Evolutionary conservation across 2,113 vertebrate species (phyloP).

Genomic region (Pseudorasbora parva): DNA sequence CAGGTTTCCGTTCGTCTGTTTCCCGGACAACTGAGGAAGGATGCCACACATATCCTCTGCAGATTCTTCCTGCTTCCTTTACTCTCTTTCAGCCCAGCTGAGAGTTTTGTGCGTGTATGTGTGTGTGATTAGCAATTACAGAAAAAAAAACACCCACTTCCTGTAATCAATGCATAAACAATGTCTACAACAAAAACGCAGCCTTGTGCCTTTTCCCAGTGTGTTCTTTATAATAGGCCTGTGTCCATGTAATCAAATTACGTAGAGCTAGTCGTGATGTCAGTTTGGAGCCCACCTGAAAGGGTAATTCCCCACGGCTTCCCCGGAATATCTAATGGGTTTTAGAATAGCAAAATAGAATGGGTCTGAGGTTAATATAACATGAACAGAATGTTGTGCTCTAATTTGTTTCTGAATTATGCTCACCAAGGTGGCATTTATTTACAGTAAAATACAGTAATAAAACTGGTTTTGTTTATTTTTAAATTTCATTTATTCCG

Average conservation of each 20-base stretch:
- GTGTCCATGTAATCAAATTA: neutral
- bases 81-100: neutral
- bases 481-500: neutral
- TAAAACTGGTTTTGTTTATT: neutral
- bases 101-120: neutral
- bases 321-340: neutral
- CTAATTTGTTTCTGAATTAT: neutral
- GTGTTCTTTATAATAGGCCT: neutral
- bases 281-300: neutral
- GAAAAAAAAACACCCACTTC: conserved; percentile 19
- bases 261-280: neutral
- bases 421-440: neutral
- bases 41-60: conserved; percentile 55
- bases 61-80: conserved; percentile 50
- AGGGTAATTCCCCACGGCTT: neutral
- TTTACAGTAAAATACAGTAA: neutral
- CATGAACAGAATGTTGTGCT: neutral
- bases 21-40: conserved; percentile 49
- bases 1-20: conserved; percentile 26
- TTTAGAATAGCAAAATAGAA: neutral
- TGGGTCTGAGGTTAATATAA: neutral
- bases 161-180: conserved; percentile 4
- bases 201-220: neutral
- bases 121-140: neutral
- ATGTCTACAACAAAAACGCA: neutral